These are phyloP conservation scores for Nasonia oneida DNA, from an alignment of 2,888 invertebrate species.

Conservation along the genomic window DNA sequence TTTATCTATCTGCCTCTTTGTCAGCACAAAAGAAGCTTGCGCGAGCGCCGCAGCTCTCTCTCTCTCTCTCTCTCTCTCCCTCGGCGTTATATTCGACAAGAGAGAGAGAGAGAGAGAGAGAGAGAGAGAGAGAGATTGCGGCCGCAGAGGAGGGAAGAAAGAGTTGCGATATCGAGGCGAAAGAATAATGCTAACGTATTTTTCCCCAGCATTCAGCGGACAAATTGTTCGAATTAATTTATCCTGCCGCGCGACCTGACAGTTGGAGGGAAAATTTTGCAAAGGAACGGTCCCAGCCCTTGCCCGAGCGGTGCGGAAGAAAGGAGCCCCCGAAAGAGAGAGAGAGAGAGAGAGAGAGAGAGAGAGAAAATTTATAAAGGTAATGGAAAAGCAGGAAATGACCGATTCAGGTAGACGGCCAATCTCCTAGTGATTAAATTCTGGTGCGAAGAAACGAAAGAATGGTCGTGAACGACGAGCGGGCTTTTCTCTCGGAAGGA, in stretches of 20 bases:
- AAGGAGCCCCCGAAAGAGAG: neutral
- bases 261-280: conserved; percentile 49
- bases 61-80: conserved; percentile 11
- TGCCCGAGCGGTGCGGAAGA: neutral
- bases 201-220: conserved; percentile 56
- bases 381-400: conserved; percentile 59
- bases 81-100: neutral
- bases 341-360: conserved; percentile 26
- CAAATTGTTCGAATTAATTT: conserved; percentile 60
- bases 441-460: conserved; percentile 34
- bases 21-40: neutral
- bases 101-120: neutral
- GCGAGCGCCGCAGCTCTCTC: neutral
- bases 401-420: conserved; percentile 53
- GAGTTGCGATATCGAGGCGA: conserved; percentile 43
- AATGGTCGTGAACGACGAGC: conserved; percentile 21
- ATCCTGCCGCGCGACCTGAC: conserved; percentile 20
- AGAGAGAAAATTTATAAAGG: conserved; percentile 58
- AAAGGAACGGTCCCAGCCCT: neutral
- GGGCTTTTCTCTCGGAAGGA: neutral
- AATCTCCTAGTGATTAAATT: conserved; percentile 60
- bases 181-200: conserved; percentile 63
- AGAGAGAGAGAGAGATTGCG: neutral
- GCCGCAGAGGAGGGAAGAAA: neutral
- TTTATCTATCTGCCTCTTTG: neutral